A percentile compares a stretch with the other conserved stretches of the same genome.
phyloP scores from a whole-genome alignment of 2,797 vertebrate genomes.

The Paedocypris micromegethes region DNA sequence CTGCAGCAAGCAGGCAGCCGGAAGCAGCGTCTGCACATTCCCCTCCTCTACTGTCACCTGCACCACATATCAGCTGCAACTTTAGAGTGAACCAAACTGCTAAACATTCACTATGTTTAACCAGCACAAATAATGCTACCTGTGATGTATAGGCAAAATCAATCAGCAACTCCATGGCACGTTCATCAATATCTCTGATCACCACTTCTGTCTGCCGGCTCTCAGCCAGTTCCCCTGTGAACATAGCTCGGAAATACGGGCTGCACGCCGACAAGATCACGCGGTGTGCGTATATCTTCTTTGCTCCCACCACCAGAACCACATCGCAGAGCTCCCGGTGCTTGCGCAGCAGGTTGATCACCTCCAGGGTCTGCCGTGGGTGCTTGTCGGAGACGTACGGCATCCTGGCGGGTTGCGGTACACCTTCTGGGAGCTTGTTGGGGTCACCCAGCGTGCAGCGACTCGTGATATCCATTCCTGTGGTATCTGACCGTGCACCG shows the following conservation, averaged over 20 bases:
- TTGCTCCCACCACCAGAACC: slow-evolving; percentile 92
- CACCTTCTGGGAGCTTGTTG: slow-evolving; percentile 97
- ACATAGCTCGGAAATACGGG: slow-evolving; percentile 98
- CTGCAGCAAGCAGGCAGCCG: slow-evolving; percentile 94
- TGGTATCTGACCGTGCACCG: slow-evolving; percentile 91
- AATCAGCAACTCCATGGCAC: slow-evolving; percentile 97
- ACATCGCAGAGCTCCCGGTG: slow-evolving; percentile 96
- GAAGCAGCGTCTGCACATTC: slow-evolving; percentile 95
- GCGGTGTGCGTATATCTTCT: slow-evolving; percentile 96
- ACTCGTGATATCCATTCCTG: slow-evolving; percentile 99
- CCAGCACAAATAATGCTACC: too few species aligned
- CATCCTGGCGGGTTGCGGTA: slow-evolving; percentile 98
- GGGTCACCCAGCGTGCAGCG: slow-evolving; percentile 98
- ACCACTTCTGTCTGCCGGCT: slow-evolving; percentile 96
- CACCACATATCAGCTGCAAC: slow-evolving; percentile 12
- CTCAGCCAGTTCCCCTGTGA: slow-evolving; percentile 94
- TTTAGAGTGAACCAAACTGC: background rate
- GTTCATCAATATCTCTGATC: slow-evolving; percentile 95
- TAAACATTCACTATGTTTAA: too few species aligned
- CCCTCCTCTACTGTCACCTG: slow-evolving; percentile 97
- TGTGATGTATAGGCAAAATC: slow-evolving; percentile 99
- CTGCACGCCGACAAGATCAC: slow-evolving; percentile 97
- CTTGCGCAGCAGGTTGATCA: slow-evolving; percentile 94
- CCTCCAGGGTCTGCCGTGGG: slow-evolving; percentile 94
- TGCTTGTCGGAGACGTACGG: slow-evolving; percentile 99